Conservation (phyloP, 2,888 invertebrate genomes). For the Rhingia rostrata region DNA sequence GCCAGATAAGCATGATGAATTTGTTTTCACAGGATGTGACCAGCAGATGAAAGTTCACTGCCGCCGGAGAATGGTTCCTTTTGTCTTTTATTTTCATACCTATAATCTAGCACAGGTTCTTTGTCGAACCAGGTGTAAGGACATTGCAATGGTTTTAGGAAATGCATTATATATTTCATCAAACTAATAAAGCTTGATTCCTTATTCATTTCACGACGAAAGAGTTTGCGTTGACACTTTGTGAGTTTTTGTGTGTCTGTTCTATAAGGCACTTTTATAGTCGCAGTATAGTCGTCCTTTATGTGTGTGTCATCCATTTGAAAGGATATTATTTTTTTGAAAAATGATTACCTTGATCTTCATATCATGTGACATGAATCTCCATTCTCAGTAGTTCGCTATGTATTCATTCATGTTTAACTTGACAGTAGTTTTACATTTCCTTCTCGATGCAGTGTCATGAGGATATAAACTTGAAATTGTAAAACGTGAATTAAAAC, state of each 20-base stretch:
- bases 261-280: neutral
- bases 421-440: slow-evolving; percentile 22
- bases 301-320: neutral
- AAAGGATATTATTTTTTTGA: slow-evolving; percentile 5
- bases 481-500: slow-evolving; percentile 1
- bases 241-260: neutral
- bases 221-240: slow-evolving; percentile 2
- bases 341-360: slow-evolving; percentile 60
- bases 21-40: slow-evolving; percentile 44
- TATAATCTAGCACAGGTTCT: neutral
- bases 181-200: slow-evolving; percentile 2
- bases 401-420: slow-evolving; percentile 43
- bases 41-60: slow-evolving; percentile 25
- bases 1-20: slow-evolving; percentile 68
- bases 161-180: neutral
- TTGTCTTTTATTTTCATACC: neutral
- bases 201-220: neutral
- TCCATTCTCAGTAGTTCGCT: slow-evolving; percentile 29
- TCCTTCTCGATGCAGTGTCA: neutral
- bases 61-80: slow-evolving; percentile 22
- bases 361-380: slow-evolving; percentile 57
- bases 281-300: neutral
- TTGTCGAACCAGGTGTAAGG: slow-evolving; percentile 20
- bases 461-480: neutral
- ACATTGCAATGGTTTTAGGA: neutral